A percentile compares a stretch with the other conserved stretches of the same genome.
Conservation (phyloP, 2,113 vertebrate genomes). For the Scatophagus argus region DNA sequence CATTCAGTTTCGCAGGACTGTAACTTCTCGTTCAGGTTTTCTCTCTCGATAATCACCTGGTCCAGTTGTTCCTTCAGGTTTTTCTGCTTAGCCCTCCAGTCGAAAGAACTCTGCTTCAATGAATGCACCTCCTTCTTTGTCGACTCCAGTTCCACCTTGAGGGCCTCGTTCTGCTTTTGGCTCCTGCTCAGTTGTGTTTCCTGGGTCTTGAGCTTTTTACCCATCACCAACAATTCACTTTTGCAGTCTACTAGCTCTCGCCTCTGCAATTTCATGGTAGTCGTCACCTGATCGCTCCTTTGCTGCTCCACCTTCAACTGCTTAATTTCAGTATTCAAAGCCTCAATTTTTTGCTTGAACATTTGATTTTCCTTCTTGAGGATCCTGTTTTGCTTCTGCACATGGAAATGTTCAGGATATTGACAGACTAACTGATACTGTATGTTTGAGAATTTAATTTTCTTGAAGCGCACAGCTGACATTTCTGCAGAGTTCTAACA, state of each 20-base stretch:
- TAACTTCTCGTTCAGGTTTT: neutral
- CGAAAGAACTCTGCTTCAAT: neutral
- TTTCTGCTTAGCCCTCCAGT: neutral
- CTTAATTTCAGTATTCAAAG: neutral
- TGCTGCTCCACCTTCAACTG: neutral
- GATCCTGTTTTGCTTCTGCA: neutral
- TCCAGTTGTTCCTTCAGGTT: slow-evolving; percentile 12
- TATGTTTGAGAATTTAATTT: too few species aligned
- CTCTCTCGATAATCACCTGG: neutral
- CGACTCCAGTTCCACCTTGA: neutral
- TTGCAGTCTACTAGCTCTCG: neutral
- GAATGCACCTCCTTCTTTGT: slow-evolving; percentile 1
- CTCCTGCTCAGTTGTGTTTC: neutral
- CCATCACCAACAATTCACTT: neutral
- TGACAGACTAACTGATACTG: too few species aligned
- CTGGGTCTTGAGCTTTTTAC: neutral
- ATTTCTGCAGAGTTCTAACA: too few species aligned
- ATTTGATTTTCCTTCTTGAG: neutral
- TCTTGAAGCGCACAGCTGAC: too few species aligned
- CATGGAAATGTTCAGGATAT: neutral
- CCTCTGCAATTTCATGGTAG: too few species aligned
- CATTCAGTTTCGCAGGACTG: neutral
- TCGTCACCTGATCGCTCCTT: too few species aligned
- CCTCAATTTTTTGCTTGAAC: neutral
- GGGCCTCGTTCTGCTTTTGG: neutral